Evolutionary conservation across 2,113 vertebrate genomes (phyloP).

Genomic region (Myrmecobius fasciatus): DNA sequence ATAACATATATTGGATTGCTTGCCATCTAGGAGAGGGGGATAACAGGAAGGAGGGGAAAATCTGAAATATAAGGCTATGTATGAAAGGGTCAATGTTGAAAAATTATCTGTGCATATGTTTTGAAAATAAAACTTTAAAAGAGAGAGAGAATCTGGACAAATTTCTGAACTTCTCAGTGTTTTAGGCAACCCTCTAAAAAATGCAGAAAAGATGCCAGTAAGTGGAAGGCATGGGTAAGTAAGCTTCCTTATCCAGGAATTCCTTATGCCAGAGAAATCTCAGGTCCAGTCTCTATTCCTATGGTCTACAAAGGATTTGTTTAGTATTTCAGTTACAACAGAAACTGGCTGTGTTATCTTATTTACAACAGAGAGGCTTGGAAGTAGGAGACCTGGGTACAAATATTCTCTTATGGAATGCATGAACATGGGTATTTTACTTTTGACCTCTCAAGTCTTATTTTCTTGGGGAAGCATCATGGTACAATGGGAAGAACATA

Average conservation of each 20-base stretch:
- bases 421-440: not conserved
- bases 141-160: not conserved
- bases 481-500: not conserved
- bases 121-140: too few species aligned
- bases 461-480: not conserved
- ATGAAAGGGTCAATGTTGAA: too few species aligned
- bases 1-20: too few species aligned
- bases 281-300: not conserved
- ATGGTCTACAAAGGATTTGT: not conserved
- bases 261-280: slow-evolving; percentile 11
- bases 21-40: too few species aligned
- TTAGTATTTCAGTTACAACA: not conserved
- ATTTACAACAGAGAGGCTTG: not conserved
- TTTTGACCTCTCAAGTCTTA: not conserved
- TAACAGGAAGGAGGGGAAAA: too few species aligned
- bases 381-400: not conserved
- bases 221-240: not conserved
- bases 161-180: not conserved
- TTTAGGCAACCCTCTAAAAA: not conserved
- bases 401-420: not conserved
- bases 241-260: not conserved
- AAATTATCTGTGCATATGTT: too few species aligned
- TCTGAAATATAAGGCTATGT: too few species aligned
- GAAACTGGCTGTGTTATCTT: not conserved
- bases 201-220: not conserved